Conservation (phyloP, 1,140 invertebrate species). For the Drosophila melanica region DNA sequence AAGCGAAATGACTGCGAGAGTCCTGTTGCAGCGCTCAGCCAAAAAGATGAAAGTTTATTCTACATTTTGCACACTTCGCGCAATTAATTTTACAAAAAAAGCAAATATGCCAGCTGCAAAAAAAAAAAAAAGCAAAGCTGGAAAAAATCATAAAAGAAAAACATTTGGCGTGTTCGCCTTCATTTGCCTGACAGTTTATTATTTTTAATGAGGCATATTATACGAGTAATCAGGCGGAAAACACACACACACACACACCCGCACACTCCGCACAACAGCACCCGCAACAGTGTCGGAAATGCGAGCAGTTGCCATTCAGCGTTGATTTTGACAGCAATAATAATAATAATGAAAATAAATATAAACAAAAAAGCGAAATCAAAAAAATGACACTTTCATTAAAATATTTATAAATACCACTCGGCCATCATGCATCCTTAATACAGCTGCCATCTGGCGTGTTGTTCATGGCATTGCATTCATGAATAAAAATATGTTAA, state of each 20-base stretch:
- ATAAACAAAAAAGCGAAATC: conserved; percentile 38
- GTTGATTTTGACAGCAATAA: conserved; percentile 69
- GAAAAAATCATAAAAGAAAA: conserved; percentile 19
- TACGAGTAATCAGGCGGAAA: conserved; percentile 62
- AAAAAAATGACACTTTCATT: conserved; percentile 50
- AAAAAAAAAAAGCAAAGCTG: conserved; percentile 2
- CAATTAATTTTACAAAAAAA: conserved; percentile 75
- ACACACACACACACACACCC: conserved; percentile 19
- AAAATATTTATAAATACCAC: conserved; percentile 26
- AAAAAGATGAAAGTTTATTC: conserved; percentile 57
- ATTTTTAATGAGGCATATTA: conserved; percentile 81
- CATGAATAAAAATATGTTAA: conserved; percentile 28
- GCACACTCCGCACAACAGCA: conserved; percentile 2
- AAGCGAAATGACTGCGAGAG: conserved; percentile 48
- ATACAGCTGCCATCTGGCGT: conserved; percentile 19
- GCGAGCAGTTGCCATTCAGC: conserved; percentile 28
- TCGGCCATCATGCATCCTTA: conserved; percentile 19
- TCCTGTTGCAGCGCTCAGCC: conserved; percentile 23
- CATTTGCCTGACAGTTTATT: conserved; percentile 77
- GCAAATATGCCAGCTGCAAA: conserved; percentile 42
- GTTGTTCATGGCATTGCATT: conserved; percentile 29
- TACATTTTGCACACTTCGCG: conserved; percentile 62
- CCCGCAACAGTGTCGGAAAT: conserved; percentile 14
- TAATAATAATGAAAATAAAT: conserved; percentile 56
- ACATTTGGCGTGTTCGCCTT: conserved; percentile 64